These are phyloP conservation scores for Drosophila truncata DNA, from an alignment of 1,140 invertebrate genomes.

Conservation along the genomic window DNA sequence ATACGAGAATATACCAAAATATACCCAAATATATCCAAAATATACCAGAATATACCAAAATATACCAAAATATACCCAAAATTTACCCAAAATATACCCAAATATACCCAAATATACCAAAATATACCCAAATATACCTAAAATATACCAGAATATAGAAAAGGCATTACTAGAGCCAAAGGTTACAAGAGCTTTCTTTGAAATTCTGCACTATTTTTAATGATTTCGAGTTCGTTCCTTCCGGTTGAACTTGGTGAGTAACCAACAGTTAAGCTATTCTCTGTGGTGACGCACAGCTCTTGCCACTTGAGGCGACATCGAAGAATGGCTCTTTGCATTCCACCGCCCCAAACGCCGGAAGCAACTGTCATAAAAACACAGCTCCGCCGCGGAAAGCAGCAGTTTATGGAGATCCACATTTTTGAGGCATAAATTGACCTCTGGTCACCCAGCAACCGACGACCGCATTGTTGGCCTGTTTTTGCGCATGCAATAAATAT, in stretches of 20 bases:
- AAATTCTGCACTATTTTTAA: not conserved
- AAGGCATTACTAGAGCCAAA: not conserved
- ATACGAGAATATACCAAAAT: too few species aligned
- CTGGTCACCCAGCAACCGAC: slow-evolving; percentile 57
- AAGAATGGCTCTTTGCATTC: slow-evolving; percentile 27
- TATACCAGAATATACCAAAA: too few species aligned
- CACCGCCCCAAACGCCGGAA: slow-evolving; percentile 51
- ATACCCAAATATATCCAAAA: too few species aligned
- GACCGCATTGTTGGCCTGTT: slow-evolving; percentile 51
- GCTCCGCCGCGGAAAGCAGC: slow-evolving; percentile 2
- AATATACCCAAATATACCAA: too few species aligned
- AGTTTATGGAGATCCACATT: slow-evolving; percentile 32
- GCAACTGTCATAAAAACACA: slow-evolving; percentile 68
- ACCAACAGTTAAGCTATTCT: not conserved
- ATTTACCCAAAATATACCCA: too few species aligned
- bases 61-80: too few species aligned
- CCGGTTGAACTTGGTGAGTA: slow-evolving; percentile 10
- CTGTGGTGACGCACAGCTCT: slow-evolving; percentile 22
- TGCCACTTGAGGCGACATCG: slow-evolving; percentile 33
- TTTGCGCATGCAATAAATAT: slow-evolving; percentile 71
- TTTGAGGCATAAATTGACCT: slow-evolving; percentile 72
- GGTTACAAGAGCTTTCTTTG: not conserved
- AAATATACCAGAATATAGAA: too few species aligned
- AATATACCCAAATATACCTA: too few species aligned
- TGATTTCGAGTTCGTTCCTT: slow-evolving; percentile 1